Evolutionary conservation across 2,797 vertebrate species (phyloP).

Genomic region (Girardinus metallicus): DNA sequence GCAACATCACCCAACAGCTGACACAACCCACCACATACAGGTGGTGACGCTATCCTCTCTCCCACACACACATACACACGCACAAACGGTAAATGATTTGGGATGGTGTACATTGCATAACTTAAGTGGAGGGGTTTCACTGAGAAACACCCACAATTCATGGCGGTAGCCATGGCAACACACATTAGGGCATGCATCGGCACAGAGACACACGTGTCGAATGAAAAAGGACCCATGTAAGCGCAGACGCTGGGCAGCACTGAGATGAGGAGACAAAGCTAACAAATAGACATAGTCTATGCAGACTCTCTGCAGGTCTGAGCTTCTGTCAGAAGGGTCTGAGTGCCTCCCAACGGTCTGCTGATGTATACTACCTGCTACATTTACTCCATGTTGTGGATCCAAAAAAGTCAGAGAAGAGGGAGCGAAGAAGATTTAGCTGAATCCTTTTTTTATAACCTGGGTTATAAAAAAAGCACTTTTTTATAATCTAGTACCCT

Average conservation of each 20-base stretch:
- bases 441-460: background rate
- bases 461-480: no score
- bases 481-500: background rate
- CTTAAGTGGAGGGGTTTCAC: slow-evolving; percentile 26
- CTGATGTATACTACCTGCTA: slow-evolving; percentile 23
- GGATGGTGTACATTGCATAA: slow-evolving; percentile 41
- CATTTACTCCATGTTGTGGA: background rate
- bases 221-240: background rate
- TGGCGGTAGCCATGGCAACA: slow-evolving; percentile 48
- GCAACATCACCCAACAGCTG: slow-evolving; percentile 55
- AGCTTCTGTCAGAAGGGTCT: slow-evolving; percentile 40
- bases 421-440: background rate
- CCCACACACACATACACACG: slow-evolving; percentile 27
- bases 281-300: background rate
- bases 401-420: background rate
- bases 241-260: background rate
- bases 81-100: slow-evolving; percentile 3
- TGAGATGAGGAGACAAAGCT: background rate
- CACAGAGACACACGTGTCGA: background rate
- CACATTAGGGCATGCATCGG: slow-evolving; percentile 6
- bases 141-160: slow-evolving; percentile 21
- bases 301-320: slow-evolving; percentile 1
- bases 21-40: slow-evolving; percentile 65
- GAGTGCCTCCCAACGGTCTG: slow-evolving; percentile 59
- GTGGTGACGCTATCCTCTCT: slow-evolving; percentile 48